phyloP scores from a whole-genome alignment of 2,888 invertebrate genomes.

The Drosophila macrothrix region DNA sequence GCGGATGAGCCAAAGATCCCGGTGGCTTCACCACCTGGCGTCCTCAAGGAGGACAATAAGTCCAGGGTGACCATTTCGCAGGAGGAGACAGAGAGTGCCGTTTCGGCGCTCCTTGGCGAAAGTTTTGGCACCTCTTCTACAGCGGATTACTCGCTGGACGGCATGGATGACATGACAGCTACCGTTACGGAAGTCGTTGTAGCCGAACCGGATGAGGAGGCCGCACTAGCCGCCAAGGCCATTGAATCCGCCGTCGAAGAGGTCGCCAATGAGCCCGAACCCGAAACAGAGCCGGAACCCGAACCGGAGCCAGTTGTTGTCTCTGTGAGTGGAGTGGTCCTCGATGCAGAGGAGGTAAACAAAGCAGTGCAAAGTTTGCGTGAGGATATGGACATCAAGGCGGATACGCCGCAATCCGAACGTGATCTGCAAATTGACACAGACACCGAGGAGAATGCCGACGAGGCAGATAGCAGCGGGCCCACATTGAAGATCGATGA shows the following conservation, averaged over 20 bases:
- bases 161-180: conserved; percentile 75
- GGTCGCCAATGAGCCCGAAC: conserved; percentile 82
- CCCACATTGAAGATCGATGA: conserved; percentile 82
- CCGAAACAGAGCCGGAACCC: conserved; percentile 79
- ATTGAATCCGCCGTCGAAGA: conserved; percentile 83
- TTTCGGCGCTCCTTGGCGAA: conserved; percentile 94
- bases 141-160: conserved; percentile 86
- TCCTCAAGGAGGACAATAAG: conserved; percentile 88
- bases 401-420: conserved; percentile 94
- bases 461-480: conserved; percentile 86
- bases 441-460: conserved; percentile 92
- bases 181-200: conserved; percentile 83
- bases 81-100: conserved; percentile 96
- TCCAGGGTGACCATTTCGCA: conserved; percentile 93
- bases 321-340: conserved; percentile 86
- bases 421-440: conserved; percentile 94
- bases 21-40: conserved; percentile 84
- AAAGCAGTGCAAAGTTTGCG: conserved; percentile 93
- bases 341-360: conserved; percentile 91
- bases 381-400: conserved; percentile 90
- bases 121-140: conserved; percentile 89
- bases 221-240: conserved; percentile 78
- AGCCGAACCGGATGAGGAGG: conserved; percentile 85
- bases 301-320: conserved; percentile 85
- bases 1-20: conserved; percentile 84